These are phyloP conservation scores for Brachionus asplanchnoidis DNA, from an alignment of 1,140 invertebrate genomes.

Conservation along the genomic window DNA sequence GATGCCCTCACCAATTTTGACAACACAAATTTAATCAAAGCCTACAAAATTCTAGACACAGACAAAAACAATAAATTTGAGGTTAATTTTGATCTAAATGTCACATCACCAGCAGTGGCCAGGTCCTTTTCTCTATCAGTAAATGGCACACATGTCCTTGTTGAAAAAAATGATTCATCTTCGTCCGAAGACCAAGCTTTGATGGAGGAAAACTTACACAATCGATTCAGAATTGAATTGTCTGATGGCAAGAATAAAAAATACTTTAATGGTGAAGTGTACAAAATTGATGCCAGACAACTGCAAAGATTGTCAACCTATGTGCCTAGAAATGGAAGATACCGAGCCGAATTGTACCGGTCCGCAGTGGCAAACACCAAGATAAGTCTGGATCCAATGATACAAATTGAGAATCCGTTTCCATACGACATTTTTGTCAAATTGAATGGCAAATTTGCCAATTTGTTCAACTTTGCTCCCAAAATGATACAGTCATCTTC, in stretches of 20 bases:
- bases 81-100: slow-evolving; percentile 10
- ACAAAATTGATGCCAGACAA: slow-evolving; percentile 15
- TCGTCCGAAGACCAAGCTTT: background rate
- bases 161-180: background rate
- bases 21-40: background rate
- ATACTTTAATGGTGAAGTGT: slow-evolving; percentile 12
- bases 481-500: background rate
- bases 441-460: background rate
- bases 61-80: slow-evolving; percentile 20
- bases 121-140: background rate
- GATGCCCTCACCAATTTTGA: background rate
- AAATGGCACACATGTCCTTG: slow-evolving; percentile 20
- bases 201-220: background rate
- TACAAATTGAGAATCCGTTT: slow-evolving; percentile 28
- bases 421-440: slow-evolving; percentile 1
- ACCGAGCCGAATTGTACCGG: background rate
- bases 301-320: background rate
- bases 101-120: background rate
- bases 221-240: slow-evolving; percentile 3
- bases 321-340: slow-evolving; percentile 30
- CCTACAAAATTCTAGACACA: background rate
- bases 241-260: slow-evolving; percentile 2
- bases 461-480: background rate
- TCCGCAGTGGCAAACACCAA: background rate
- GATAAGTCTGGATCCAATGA: background rate